Percentiles rank a stretch among this genome's conserved stretches.
These are phyloP conservation scores for Carassius gibelio DNA, from an alignment of 2,113 vertebrate genomes.

Conservation along the genomic window DNA sequence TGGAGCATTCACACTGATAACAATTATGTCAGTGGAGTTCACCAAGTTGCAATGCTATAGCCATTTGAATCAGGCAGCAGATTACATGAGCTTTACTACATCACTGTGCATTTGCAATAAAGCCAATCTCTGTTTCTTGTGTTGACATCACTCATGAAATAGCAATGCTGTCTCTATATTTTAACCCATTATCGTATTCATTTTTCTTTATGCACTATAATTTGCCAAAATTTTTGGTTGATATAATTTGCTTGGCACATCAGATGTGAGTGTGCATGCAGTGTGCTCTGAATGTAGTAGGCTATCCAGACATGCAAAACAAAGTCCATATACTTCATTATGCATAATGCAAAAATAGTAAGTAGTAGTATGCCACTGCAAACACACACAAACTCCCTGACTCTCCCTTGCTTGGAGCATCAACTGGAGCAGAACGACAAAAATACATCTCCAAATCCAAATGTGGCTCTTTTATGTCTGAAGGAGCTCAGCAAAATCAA, in stretches of 20 bases:
- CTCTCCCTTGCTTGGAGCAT: slow-evolving; percentile 3
- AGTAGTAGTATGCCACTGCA: not conserved
- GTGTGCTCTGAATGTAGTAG: not conserved
- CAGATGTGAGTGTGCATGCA: not conserved
- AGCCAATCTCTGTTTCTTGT: not conserved
- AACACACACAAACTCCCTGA: not conserved
- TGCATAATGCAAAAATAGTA: slow-evolving; percentile 9
- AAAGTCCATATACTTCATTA: not conserved
- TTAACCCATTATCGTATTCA: not conserved
- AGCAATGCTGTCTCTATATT: not conserved
- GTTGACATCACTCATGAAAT: not conserved
- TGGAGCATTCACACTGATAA: not conserved
- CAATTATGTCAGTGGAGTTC: not conserved
- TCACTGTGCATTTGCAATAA: not conserved
- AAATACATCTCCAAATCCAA: slow-evolving; percentile 21
- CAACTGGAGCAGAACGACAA: not conserved
- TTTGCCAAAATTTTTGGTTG: not conserved
- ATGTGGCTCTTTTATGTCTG: not conserved
- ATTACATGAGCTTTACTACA: too few relatives aligned
- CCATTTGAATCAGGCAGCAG: too few relatives aligned
- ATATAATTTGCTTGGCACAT: not conserved
- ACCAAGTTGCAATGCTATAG: not conserved
- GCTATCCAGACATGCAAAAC: not conserved
- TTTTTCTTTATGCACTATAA: not conserved
- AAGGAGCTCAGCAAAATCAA: not conserved